phyloP scores from a whole-genome alignment of 2,888 invertebrate genomes.

The Mythimna pallens region DNA sequence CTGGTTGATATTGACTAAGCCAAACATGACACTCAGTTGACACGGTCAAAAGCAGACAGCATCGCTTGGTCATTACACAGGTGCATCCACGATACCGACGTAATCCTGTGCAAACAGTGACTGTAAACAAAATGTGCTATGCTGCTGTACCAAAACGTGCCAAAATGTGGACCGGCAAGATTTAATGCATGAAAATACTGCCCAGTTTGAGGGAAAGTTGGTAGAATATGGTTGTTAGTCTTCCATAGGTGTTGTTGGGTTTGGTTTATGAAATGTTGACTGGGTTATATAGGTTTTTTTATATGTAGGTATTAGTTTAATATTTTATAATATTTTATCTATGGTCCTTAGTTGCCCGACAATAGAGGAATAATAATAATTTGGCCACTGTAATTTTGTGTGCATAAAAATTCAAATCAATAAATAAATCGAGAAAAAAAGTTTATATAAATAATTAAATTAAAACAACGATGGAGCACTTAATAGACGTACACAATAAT shows the following conservation, averaged over 20 bases:
- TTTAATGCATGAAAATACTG: slow-evolving; percentile 45
- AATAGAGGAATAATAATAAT: too few species aligned
- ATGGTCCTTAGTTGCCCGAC: too few species aligned
- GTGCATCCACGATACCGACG: slow-evolving; percentile 10
- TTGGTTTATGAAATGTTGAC: background rate
- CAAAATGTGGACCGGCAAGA: slow-evolving; percentile 37
- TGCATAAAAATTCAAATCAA: too few species aligned
- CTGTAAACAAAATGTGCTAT: slow-evolving; percentile 26
- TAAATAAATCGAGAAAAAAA: too few species aligned
- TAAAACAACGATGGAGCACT: too few species aligned
- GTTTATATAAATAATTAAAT: too few species aligned
- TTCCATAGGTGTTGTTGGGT: slow-evolving; percentile 13
- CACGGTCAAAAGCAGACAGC: slow-evolving; percentile 3
- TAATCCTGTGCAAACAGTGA: slow-evolving; percentile 43
- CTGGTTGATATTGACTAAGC: slow-evolving; percentile 8
- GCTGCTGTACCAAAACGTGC: slow-evolving; percentile 32
- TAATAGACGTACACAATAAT: too few species aligned
- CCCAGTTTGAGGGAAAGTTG: slow-evolving; percentile 9
- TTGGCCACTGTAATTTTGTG: too few species aligned
- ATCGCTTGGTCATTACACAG: slow-evolving; percentile 28
- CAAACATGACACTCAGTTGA: slow-evolving; percentile 12
- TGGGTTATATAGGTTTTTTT: background rate
- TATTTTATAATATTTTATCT: too few species aligned
- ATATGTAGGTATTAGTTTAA: too few species aligned
- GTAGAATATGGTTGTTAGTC: slow-evolving; percentile 2